phyloP scores from a whole-genome alignment of 2,888 invertebrate genomes.

The Noctuana brunneofusca region DNA sequence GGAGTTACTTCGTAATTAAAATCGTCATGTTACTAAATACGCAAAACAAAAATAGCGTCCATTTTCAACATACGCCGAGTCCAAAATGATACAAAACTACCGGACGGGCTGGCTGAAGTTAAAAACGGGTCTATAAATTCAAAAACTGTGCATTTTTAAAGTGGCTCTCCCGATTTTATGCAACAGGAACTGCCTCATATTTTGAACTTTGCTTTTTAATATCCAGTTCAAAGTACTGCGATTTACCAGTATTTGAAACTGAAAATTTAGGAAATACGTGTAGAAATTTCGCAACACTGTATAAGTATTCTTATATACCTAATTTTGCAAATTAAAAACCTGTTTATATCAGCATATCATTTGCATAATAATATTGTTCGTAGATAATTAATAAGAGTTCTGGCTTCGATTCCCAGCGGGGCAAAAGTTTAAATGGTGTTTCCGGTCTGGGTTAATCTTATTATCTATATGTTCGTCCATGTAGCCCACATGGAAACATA shows the following conservation, averaged over 20 bases:
- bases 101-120: not conserved
- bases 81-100: constrained; percentile 19
- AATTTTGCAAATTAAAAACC: no score
- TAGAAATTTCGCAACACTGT: no score
- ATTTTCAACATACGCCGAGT: constrained; percentile 7
- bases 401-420: no score
- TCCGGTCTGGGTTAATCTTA: no score
- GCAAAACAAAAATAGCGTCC: not conserved
- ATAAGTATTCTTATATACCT: no score
- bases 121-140: constrained; percentile 21
- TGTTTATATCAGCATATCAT: no score
- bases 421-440: no score
- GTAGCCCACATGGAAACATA: no score
- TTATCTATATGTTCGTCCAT: no score
- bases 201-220: constrained; percentile 20
- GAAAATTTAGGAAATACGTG: not conserved
- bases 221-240: constrained; percentile 4
- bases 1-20: not conserved
- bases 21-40: not conserved
- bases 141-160: constrained; percentile 21
- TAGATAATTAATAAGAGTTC: no score
- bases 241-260: not conserved
- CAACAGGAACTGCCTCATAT: constrained; percentile 15
- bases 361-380: no score
- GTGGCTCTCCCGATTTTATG: constrained; percentile 17